These are phyloP conservation scores for Tenthredo scrophulariae DNA, from an alignment of 2,888 invertebrate genomes.

Conservation along the genomic window DNA sequence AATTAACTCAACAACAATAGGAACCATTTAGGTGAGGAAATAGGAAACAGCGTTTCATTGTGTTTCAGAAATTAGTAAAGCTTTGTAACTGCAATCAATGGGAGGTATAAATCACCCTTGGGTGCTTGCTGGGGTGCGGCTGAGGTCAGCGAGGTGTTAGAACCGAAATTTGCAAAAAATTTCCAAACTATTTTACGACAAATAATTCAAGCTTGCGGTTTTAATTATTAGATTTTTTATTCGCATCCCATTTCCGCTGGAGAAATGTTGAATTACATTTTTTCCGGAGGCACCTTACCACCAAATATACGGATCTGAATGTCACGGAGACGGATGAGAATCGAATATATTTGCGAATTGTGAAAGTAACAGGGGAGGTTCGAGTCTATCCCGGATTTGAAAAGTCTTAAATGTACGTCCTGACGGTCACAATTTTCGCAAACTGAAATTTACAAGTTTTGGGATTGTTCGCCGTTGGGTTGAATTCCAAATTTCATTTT, in stretches of 20 bases:
- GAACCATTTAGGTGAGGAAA: not conserved
- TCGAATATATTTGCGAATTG: not conserved
- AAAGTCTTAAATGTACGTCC: not conserved
- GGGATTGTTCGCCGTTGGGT: not conserved
- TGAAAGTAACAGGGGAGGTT: not conserved
- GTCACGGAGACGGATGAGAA: not conserved
- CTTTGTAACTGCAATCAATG: not conserved
- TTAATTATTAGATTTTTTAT: not conserved
- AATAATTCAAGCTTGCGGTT: not conserved
- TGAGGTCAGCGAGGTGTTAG: not conserved
- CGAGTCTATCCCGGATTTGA: not conserved
- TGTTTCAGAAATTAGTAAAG: constrained; percentile 31
- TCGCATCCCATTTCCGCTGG: not conserved
- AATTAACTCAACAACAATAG: constrained; percentile 10
- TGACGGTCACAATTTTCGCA: not conserved
- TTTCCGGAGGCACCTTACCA: not conserved
- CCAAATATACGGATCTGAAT: not conserved
- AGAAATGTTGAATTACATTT: not conserved
- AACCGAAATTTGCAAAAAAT: not conserved
- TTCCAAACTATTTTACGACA: not conserved
- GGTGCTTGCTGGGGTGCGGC: not conserved
- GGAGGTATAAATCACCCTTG: not conserved
- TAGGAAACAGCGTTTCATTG: constrained; percentile 30
- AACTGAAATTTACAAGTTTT: not conserved
- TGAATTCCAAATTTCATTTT: not conserved